Base-by-base conservation (phyloP, 2,888 invertebrate species). In the Tridacna crocea region DNA sequence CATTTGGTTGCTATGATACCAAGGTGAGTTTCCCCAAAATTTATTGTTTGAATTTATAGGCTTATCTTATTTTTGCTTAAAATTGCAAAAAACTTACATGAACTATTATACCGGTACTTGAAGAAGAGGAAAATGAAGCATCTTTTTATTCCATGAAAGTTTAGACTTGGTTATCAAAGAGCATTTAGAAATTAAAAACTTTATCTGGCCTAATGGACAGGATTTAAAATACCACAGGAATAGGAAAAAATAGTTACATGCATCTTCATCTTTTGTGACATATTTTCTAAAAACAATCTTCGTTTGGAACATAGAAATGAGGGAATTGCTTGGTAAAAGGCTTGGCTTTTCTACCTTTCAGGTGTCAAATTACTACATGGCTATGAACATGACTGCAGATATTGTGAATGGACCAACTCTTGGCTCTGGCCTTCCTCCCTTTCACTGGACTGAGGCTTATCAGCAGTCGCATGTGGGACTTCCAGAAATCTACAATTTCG, bases 1-100 rank as follows among this genome's bases (percentile, higher is more conserved):
- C 93, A 61, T 80, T 80, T 84, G 94, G 94, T 79, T 94, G 94
- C 84, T 93, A 92, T 88, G 94, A 94, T 85, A 93, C 94, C 12
- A 94, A 94, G 90, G 93, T 93, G 60, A 72, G 47, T 47, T 26
- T 36, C 36, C 19, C 63, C 4, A 6, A 27, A 70, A 63, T n/a
- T 10, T 10, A 63, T 4, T 63, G 65, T 24, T 4, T 63, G 15
- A 63, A 2, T 63, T 3, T 22, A 63, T 8, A 24, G 22, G 36
- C 36, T 36, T 36, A 36, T 36, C 36, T 36, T 36, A 36, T 36
- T 36, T 36, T 8, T 36, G 36, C 36, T 8, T 36, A 36, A 36
- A 36, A 36, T 8, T 36, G 36, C 8, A 36, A 36, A 2, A 36
- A 36, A 36, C n/a, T 36, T 36, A 36, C 2, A 36, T 8, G 8